Evolutionary conservation across 2,888 invertebrate species (phyloP).

Genomic region (Ochropleura leucogaster): DNA sequence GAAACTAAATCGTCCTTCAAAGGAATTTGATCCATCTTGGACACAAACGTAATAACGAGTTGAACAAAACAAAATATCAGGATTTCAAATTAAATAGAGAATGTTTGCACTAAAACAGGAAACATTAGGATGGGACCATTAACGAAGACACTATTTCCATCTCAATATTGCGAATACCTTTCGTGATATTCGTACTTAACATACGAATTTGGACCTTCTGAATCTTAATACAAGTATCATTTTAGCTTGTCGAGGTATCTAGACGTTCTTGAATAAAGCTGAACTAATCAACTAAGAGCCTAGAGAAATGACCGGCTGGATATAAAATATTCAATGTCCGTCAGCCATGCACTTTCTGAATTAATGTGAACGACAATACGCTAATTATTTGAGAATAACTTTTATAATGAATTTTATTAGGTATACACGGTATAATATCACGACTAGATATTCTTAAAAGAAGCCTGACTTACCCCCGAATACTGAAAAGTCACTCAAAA

Average conservation of each 20-base stretch:
- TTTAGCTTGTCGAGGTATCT: conserved; percentile 43
- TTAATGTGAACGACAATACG: conserved; percentile 46
- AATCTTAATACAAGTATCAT: conserved; percentile 18
- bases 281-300: conserved; percentile 75
- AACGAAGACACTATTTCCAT: conserved; percentile 72
- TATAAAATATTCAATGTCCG: conserved; percentile 64
- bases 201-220: conserved; percentile 42
- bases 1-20: conserved; percentile 19
- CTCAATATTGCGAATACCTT: conserved; percentile 72
- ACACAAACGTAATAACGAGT: conserved; percentile 17
- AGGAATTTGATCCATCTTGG: conserved; percentile 26
- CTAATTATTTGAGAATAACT: conserved; percentile 47
- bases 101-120: conserved; percentile 59
- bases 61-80: conserved; percentile 27
- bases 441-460: conserved; percentile 31
- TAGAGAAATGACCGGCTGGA: conserved; percentile 58
- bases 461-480: neutral
- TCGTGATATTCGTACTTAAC: conserved; percentile 37
- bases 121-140: conserved; percentile 66
- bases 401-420: conserved; percentile 21
- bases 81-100: conserved; percentile 37
- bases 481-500: no score
- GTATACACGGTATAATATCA: conserved; percentile 23
- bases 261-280: conserved; percentile 69
- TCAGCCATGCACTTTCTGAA: conserved; percentile 51